Evolutionary conservation across 2,888 invertebrate genomes (phyloP), one percentile per base, ranked within the genome.

Genomic region (Phaedon cochleariae): DNA sequence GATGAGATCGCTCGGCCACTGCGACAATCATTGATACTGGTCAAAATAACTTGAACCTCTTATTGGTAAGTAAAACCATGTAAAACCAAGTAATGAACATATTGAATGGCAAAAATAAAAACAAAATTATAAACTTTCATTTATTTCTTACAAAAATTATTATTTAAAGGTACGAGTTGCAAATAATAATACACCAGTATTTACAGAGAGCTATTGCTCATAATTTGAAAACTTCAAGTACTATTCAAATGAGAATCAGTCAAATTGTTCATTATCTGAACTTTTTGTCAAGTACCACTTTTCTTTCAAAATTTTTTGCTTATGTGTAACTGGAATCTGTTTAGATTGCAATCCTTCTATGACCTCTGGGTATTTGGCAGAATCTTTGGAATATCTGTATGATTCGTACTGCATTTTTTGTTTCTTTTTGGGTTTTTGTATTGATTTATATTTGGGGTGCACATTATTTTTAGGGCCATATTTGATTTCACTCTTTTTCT

Each of bases 301-400:
- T 66, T 79, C 76, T 60, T 75, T 77, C 52, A 76, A 73, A 29
- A 79, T 37, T 55, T 78, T 79, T 17, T 77, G 77, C 58, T 78
- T 77, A 31, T 76, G 77, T 3, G 75, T 72, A 18, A 78, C 70
- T 12, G 79, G 79, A 55, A 77, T 60, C 53, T 73, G 68, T 54
- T 78, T 72, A 18, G 79, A 78, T 37, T 69, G 74, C 59, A 72
- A 69, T 7, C 74, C 78, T 67, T 77, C 76, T 26, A 75, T 71
- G 9, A 75, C 77, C 61, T 74, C 74, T 45, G 65, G 71, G 20
- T 65, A 64, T 59, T 63, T 59, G 20, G 26, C 57, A 17, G 61
- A 52, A 51, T 68, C 61, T 63, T 70, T 69, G 2, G 64, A 59
- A 55, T 67, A 68, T 45, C 72, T 71, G 29, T 67, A 54, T 9